A percentile compares a stretch with the other conserved stretches of the same genome.
phyloP scores from a whole-genome alignment of 2,113 vertebrate genomes.

The Oriolus oriolus region DNA sequence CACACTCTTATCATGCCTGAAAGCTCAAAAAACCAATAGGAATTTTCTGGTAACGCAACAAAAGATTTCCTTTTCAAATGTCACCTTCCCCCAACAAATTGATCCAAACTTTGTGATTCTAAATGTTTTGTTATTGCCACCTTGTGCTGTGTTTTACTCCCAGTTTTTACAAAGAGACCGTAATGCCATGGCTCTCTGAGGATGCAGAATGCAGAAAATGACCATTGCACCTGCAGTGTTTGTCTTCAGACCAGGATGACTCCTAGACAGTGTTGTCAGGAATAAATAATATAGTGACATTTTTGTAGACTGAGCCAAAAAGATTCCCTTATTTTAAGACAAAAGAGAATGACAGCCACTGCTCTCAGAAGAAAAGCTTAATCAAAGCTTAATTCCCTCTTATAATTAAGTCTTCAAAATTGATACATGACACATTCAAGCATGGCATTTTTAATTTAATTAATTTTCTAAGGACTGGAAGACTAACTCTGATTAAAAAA shows the following conservation, averaged over 20 bases:
- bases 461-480: constrained; percentile 35
- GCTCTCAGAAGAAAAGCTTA: constrained; percentile 49
- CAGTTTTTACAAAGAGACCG: background rate
- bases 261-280: background rate
- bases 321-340: constrained; percentile 9
- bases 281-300: background rate
- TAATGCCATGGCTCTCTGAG: background rate
- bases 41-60: background rate
- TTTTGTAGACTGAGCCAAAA: background rate
- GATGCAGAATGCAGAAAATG: background rate
- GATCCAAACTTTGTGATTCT: background rate
- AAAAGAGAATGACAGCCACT: constrained; percentile 4
- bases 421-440: constrained; percentile 46
- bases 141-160: background rate
- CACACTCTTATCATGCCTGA: background rate
- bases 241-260: background rate
- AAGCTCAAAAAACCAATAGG: background rate
- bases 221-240: background rate
- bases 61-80: background rate
- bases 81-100: background rate
- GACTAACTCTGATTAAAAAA: background rate
- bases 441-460: constrained; percentile 46
- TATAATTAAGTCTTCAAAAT: constrained; percentile 60
- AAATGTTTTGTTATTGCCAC: background rate
- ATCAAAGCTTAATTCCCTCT: constrained; percentile 52